Conservation (phyloP, 2,113 vertebrate genomes). For the Gracilinanus agilis region DNA sequence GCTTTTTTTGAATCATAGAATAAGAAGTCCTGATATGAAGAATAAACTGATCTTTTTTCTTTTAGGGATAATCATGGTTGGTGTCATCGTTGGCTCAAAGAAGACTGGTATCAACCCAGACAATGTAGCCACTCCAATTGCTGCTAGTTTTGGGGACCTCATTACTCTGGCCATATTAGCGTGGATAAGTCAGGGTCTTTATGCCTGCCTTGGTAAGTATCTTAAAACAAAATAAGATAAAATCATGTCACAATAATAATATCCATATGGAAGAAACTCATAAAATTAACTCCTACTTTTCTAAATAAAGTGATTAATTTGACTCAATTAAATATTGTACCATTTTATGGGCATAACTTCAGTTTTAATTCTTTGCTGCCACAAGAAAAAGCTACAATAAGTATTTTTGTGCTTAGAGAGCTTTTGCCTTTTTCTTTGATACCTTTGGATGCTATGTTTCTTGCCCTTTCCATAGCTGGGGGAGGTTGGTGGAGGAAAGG, state of each 20-base stretch:
- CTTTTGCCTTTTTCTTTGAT: neutral
- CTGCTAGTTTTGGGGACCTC: slow-evolving; percentile 98
- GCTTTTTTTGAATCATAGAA: slow-evolving; percentile 48
- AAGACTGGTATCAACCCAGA: slow-evolving; percentile 99
- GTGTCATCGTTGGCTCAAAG: slow-evolving; percentile 98
- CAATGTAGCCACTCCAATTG: slow-evolving; percentile 97
- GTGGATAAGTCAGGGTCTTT: slow-evolving; percentile 98
- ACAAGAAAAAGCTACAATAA: neutral
- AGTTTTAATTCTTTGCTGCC: neutral
- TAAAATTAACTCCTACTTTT: neutral
- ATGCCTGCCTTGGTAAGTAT: slow-evolving; percentile 94
- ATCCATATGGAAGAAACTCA: neutral
- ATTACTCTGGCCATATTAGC: slow-evolving; percentile 97
- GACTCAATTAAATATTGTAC: neutral
- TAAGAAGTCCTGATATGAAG: slow-evolving; percentile 33
- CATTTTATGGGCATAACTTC: neutral
- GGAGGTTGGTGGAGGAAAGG: neutral
- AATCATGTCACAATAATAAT: neutral
- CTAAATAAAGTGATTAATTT: neutral
- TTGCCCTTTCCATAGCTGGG: neutral
- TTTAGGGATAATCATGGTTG: slow-evolving; percentile 97
- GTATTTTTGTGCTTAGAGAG: neutral
- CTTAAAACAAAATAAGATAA: neutral
- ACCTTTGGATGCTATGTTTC: neutral
- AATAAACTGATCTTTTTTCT: slow-evolving; percentile 42